phyloP scores from a whole-genome alignment of 2,797 vertebrate genomes.

The Urocyon cinereoargenteus region DNA sequence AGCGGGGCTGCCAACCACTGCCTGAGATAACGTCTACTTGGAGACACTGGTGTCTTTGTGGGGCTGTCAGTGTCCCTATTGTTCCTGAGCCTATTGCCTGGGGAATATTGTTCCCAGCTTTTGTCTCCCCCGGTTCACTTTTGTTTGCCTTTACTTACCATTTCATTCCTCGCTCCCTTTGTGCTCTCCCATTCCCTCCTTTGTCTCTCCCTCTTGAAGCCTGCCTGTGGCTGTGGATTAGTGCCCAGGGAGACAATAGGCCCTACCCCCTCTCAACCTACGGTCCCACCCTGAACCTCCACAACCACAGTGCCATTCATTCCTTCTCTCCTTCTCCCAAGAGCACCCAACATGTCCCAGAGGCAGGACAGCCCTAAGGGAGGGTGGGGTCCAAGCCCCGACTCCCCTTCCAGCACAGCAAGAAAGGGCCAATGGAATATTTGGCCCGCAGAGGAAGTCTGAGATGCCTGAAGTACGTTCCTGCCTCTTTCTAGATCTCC shows the following conservation, averaged over 20 bases:
- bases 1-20: constrained; percentile 98
- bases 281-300: constrained; percentile 66
- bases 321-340: background rate
- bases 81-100: constrained; percentile 97
- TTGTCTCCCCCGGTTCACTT: constrained; percentile 95
- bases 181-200: constrained; percentile 93
- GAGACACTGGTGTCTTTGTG: constrained; percentile 99
- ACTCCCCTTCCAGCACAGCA: background rate
- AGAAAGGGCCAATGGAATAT: background rate
- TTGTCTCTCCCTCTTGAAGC: constrained; percentile 93
- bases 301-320: background rate
- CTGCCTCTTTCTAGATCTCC: background rate
- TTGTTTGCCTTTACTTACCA: constrained; percentile 96
- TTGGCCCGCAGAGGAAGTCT: background rate
- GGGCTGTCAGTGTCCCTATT: constrained; percentile 99
- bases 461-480: background rate
- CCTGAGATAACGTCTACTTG: constrained; percentile 99
- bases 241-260: constrained; percentile 76
- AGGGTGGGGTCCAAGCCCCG: constrained; percentile 28
- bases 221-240: constrained; percentile 84
- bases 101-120: constrained; percentile 97
- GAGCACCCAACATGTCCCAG: background rate
- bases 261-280: constrained; percentile 49
- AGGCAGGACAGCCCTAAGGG: background rate
- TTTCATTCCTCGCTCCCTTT: constrained; percentile 98